Percentiles rank a stretch among this genome's conserved stretches.
phyloP scores from a whole-genome alignment of 2,888 invertebrate species.

The Coelinius sp. region DNA sequence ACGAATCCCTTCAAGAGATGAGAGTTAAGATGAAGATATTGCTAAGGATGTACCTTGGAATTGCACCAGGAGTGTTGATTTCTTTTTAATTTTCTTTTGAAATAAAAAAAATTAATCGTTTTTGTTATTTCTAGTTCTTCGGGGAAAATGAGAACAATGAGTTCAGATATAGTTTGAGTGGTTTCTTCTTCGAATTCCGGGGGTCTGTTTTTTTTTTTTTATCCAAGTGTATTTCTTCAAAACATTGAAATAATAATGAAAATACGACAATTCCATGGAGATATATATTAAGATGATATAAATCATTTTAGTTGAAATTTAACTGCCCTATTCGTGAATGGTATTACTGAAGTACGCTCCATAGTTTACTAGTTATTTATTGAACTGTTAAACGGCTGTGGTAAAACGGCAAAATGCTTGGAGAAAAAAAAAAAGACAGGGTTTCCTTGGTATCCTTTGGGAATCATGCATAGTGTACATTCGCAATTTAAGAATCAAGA shows the following conservation, averaged over 20 bases:
- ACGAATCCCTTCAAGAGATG: conserved; percentile 37
- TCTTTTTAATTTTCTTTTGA: not conserved
- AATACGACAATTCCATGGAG: not conserved
- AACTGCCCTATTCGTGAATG: not conserved
- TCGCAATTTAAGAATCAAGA: not conserved
- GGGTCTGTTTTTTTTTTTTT: not conserved
- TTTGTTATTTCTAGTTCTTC: not conserved
- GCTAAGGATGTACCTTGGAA: conserved; percentile 14
- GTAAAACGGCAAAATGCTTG: not conserved
- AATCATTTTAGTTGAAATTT: not conserved
- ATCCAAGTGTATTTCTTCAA: too few relatives aligned
- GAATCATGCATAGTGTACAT: not conserved
- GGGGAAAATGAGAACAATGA: not conserved
- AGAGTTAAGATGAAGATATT: conserved; percentile 4
- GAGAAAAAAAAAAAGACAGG: not conserved
- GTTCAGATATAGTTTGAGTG: not conserved
- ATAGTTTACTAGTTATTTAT: not conserved
- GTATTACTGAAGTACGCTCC: not conserved
- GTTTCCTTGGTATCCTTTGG: conserved; percentile 1
- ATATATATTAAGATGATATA: not conserved
- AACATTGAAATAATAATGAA: not conserved
- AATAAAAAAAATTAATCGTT: not conserved
- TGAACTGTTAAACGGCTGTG: not conserved
- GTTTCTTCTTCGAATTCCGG: not conserved
- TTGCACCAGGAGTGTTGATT: conserved; percentile 2